These are phyloP conservation scores for Lepilemur septentrionalis DNA, from an alignment of 2,797 vertebrate genomes.

Conservation along the genomic window DNA sequence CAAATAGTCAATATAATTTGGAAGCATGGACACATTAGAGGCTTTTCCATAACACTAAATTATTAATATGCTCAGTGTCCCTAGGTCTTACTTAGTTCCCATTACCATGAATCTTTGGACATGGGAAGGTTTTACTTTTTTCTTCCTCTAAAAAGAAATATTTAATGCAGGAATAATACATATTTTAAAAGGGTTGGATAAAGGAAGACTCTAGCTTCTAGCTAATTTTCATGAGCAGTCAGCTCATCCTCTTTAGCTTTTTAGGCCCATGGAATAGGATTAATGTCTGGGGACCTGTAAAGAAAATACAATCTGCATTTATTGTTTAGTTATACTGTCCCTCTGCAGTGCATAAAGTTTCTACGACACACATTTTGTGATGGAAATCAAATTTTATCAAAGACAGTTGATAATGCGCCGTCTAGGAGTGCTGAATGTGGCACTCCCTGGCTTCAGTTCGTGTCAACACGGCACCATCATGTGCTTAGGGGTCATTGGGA, in stretches of 20 bases:
- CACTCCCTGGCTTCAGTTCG: background rate
- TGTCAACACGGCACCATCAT: background rate
- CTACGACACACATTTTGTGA: background rate
- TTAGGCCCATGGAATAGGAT: background rate
- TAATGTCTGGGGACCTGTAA: conserved; percentile 35
- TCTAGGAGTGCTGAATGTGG: background rate
- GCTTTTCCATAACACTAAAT: background rate
- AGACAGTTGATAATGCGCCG: background rate
- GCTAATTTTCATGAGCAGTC: background rate
- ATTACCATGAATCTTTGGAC: background rate
- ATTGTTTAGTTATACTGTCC: conserved; percentile 15
- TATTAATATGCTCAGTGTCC: background rate
- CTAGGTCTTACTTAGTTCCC: background rate
- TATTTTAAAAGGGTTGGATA: background rate
- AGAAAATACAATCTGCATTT: conserved; percentile 44
- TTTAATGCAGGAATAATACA: background rate
- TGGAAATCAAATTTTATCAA: background rate
- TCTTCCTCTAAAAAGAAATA: background rate
- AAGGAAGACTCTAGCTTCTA: background rate
- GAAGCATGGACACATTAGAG: background rate
- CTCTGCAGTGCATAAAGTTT: background rate
- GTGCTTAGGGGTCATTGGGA: background rate
- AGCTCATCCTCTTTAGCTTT: background rate
- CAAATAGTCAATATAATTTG: background rate
- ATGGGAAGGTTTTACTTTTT: background rate